Base-by-base conservation (phyloP, 1,140 invertebrate genomes). In the Epicauta chinensis region DNA sequence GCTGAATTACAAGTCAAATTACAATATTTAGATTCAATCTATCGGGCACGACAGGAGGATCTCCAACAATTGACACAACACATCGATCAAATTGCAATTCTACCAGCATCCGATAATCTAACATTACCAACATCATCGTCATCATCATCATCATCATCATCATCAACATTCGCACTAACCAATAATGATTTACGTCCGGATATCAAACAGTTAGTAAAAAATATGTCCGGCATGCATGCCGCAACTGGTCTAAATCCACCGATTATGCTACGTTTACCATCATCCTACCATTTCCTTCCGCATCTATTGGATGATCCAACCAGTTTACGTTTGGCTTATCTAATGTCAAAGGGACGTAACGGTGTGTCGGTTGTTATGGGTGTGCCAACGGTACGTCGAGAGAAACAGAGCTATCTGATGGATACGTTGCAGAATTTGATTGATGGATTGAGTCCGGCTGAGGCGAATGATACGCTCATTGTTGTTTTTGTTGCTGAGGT, bases 401-500 rank as follows among this genome's bases (percentile, higher is more conserved):
- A 92, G 52, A 86, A 90, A 53, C 89, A 95, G 63, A 90, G 80
- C 55, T 97, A 98, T 71, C 75, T 98, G 16, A 74, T 93, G 65
- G 77, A 86, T 12, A 96, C 93, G 0, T 68, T 97, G n/a, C 81
- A 88, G 62, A 94, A 93, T 71, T 72, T 98, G 2, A 73, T 97
- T 14, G 81, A 84, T 54, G 84, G 84, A 41, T 86, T 97, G 83
- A 83, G 75, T 42, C 71, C 79, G 11, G 75, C 79, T 17, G 93
- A 97, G 63, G 77, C 79, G 36, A 80, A 84, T 16, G 87, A 93
- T 60, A 83, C 86, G 2, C 68, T 97, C 13, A 91, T 98, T 45
- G 82, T 98, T 16, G 84, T 98, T 15, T 89, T 93, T 67, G 82
- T 97, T 49, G 93, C 91, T 0, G 94, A 97, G 79, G 79, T 81